phyloP scores from a whole-genome alignment of 2,113 vertebrate species.

The Pseudonaja textilis region DNA sequence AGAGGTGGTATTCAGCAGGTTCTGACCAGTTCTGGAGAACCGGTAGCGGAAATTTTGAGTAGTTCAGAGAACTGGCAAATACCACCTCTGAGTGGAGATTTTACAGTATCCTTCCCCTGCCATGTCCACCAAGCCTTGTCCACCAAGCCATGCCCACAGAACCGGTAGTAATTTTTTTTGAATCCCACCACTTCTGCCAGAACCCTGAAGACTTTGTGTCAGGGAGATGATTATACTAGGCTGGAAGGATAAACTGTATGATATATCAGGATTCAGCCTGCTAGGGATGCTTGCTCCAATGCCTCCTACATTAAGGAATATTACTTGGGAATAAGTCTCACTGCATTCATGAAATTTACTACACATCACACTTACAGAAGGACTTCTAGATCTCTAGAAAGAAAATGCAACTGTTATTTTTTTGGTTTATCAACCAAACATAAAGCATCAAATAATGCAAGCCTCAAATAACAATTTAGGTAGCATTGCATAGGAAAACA shows the following conservation, averaged over 20 bases:
- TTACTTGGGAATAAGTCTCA: not conserved
- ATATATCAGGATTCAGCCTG: not conserved
- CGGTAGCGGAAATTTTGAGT: too few relatives aligned
- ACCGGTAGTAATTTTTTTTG: too few relatives aligned
- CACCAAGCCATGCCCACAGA: too few relatives aligned
- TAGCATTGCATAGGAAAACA: not conserved
- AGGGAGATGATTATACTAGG: not conserved
- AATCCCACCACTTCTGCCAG: too few relatives aligned
- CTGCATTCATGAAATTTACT: not conserved
- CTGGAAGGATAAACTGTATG: not conserved
- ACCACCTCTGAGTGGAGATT: too few relatives aligned
- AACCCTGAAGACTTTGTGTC: not conserved
- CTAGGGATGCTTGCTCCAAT: not conserved
- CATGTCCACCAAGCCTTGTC: too few relatives aligned
- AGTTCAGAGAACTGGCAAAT: too few relatives aligned
- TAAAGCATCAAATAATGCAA: not conserved
- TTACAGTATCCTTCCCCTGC: too few relatives aligned
- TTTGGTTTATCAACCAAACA: not conserved
- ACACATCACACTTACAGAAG: not conserved
- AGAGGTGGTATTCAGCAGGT: too few relatives aligned
- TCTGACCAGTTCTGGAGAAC: too few relatives aligned
- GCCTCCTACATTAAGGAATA: not conserved
- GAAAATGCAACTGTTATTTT: not conserved
- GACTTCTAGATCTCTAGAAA: not conserved
- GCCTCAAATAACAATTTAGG: not conserved